These are phyloP conservation scores for Hylaeus anthracinus DNA, from an alignment of 1,140 invertebrate genomes.

Conservation along the genomic window DNA sequence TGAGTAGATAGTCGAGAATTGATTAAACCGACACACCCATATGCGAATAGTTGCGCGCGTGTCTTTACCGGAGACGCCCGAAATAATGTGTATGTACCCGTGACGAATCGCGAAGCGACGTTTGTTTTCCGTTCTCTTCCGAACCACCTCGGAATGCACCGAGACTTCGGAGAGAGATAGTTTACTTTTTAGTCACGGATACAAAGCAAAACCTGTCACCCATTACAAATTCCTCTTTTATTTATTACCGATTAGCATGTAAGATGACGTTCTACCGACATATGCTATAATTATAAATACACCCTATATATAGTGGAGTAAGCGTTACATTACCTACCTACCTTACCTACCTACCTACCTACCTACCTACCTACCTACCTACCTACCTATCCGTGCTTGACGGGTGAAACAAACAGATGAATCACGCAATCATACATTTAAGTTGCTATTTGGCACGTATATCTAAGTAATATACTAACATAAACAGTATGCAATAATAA, in stretches of 20 bases:
- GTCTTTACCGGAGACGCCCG: slow-evolving; percentile 33
- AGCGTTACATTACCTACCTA: slow-evolving; percentile 78
- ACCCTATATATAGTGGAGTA: slow-evolving; percentile 80
- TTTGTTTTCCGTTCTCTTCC: slow-evolving; percentile 53
- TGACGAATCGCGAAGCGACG: slow-evolving; percentile 59
- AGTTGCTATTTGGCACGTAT: slow-evolving; percentile 82
- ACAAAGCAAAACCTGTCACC: slow-evolving; percentile 72
- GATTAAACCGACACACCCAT: slow-evolving; percentile 57
- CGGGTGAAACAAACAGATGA: slow-evolving; percentile 78
- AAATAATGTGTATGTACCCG: slow-evolving; percentile 52
- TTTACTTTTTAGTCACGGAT: slow-evolving; percentile 60
- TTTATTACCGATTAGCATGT: slow-evolving; percentile 80
- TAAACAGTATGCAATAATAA: slow-evolving; percentile 82
- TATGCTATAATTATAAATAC: slow-evolving; percentile 81
- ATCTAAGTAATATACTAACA: slow-evolving; percentile 82
- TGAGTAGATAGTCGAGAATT: slow-evolving; percentile 73
- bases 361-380: slow-evolving; percentile 61
- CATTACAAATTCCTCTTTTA: slow-evolving; percentile 76
- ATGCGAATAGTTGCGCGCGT: slow-evolving; percentile 55
- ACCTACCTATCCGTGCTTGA: slow-evolving; percentile 74
- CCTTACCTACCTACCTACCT: slow-evolving; percentile 62
- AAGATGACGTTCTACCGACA: slow-evolving; percentile 81
- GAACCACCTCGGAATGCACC: slow-evolving; percentile 1
- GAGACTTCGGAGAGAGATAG: slow-evolving; percentile 27
- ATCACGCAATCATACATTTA: slow-evolving; percentile 82